phyloP scores from a whole-genome alignment of 2,797 vertebrate species.

The Coregonus ussuriensis region DNA sequence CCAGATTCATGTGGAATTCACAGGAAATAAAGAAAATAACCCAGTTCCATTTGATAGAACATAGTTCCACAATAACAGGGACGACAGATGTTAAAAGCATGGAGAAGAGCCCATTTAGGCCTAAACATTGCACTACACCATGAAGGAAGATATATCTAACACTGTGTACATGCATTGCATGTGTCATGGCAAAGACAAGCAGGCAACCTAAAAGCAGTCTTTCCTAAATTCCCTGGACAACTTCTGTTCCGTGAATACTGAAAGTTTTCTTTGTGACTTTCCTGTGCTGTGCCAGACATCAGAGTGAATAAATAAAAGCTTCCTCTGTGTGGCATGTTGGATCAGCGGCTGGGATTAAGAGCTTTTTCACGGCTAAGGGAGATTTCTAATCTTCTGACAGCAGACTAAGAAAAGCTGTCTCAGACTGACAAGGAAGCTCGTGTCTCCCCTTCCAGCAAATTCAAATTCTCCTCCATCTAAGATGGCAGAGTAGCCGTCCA shows the following conservation, averaged over 20 bases:
- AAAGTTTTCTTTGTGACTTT: slow-evolving; percentile 18
- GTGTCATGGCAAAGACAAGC: too few species aligned
- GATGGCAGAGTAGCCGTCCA: not conserved
- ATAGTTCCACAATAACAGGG: too few species aligned
- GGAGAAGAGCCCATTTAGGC: too few species aligned
- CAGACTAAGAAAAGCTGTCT: slow-evolving; percentile 45
- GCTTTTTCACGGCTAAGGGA: slow-evolving; percentile 51
- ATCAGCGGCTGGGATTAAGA: slow-evolving; percentile 52
- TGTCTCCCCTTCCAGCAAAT: slow-evolving; percentile 34
- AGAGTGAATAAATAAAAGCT: slow-evolving; percentile 43
- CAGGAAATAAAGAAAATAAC: too few species aligned
- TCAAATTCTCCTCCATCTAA: slow-evolving; percentile 21
- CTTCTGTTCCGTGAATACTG: not conserved
- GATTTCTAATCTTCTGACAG: slow-evolving; percentile 55
- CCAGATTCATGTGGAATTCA: too few species aligned
- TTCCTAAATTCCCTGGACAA: too few species aligned
- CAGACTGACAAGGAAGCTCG: slow-evolving; percentile 30
- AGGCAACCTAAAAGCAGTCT: too few species aligned
- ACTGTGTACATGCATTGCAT: too few species aligned
- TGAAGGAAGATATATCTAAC: too few species aligned
- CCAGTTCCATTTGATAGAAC: too few species aligned
- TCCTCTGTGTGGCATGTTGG: slow-evolving; percentile 43
- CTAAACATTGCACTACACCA: too few species aligned
- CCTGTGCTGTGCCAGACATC: not conserved
- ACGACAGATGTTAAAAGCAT: too few species aligned